These are phyloP conservation scores for Phalloptychus januarius DNA, from an alignment of 2,797 vertebrate species.

Conservation along the genomic window DNA sequence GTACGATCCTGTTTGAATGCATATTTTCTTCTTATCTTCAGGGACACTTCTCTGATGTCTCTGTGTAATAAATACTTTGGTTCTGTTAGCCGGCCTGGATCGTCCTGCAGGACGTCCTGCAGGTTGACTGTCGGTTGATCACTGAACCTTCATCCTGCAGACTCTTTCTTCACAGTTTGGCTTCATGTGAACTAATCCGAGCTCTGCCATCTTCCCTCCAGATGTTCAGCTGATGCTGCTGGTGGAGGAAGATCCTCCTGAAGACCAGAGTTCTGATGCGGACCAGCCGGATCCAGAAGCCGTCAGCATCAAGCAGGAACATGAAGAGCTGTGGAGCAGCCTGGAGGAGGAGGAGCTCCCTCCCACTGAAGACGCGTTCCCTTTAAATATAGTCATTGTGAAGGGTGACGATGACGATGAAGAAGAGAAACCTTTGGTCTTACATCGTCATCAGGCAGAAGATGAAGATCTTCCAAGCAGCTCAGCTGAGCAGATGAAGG, in stretches of 20 bases:
- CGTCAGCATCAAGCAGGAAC: not conserved
- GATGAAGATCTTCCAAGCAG: not conserved
- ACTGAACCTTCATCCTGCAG: no score
- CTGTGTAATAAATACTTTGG: no score
- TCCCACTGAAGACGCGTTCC: not conserved
- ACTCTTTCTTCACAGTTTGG: no score
- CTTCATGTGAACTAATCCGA: not conserved
- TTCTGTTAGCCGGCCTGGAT: no score
- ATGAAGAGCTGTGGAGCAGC: not conserved
- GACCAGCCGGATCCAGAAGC: not conserved
- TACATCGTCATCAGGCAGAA: not conserved
- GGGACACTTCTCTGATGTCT: no score
- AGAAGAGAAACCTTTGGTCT: not conserved
- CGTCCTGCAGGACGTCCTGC: no score
- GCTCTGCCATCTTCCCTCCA: not conserved
- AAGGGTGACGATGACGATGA: not conserved
- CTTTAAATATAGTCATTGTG: conserved; percentile 4
- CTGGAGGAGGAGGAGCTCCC: not conserved
- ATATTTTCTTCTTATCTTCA: no score
- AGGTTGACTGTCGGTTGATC: no score
- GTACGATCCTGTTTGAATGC: no score
- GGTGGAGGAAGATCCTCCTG: not conserved
- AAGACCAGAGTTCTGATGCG: not conserved
- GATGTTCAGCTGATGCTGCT: not conserved
- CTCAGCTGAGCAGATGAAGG: not conserved